phyloP scores from a whole-genome alignment of 2,113 vertebrate genomes.

The Nycticorax nycticorax region DNA sequence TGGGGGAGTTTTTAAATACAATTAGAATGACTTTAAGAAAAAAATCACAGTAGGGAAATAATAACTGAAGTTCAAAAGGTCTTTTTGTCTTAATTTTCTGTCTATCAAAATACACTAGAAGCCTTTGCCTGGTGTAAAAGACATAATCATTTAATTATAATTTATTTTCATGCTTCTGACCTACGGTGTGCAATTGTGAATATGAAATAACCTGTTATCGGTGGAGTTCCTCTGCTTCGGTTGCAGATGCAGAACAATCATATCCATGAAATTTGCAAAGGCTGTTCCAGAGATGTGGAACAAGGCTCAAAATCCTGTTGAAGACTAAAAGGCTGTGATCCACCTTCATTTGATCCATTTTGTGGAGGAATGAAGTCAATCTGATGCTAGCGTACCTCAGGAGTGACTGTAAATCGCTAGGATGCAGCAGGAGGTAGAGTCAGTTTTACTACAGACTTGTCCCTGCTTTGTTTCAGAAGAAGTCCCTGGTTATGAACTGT shows the following conservation, averaged over 20 bases:
- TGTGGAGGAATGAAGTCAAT: neutral
- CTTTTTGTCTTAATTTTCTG: neutral
- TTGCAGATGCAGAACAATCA: neutral
- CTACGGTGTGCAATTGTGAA: neutral
- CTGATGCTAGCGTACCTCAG: neutral
- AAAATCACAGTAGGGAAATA: conserved; percentile 21
- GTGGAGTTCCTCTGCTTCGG: neutral
- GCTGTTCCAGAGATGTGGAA: neutral
- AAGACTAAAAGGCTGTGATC: neutral
- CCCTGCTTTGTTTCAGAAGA: neutral
- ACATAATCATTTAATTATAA: neutral
- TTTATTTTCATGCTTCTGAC: neutral
- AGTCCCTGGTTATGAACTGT: neutral
- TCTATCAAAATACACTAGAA: neutral
- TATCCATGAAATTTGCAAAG: neutral
- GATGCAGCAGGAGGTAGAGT: neutral
- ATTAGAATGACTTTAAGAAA: conserved; percentile 45
- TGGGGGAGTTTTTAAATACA: neutral
- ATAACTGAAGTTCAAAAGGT: conserved; percentile 40
- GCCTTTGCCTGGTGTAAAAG: neutral
- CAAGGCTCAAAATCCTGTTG: neutral
- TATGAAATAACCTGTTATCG: neutral
- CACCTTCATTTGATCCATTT: neutral
- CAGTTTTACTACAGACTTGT: neutral
- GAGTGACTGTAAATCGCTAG: neutral